A percentile compares a stretch with the other conserved stretches of the same genome.
Evolutionary conservation across 2,797 vertebrate genomes (phyloP).

Genomic region (Malurus leucopterus): DNA sequence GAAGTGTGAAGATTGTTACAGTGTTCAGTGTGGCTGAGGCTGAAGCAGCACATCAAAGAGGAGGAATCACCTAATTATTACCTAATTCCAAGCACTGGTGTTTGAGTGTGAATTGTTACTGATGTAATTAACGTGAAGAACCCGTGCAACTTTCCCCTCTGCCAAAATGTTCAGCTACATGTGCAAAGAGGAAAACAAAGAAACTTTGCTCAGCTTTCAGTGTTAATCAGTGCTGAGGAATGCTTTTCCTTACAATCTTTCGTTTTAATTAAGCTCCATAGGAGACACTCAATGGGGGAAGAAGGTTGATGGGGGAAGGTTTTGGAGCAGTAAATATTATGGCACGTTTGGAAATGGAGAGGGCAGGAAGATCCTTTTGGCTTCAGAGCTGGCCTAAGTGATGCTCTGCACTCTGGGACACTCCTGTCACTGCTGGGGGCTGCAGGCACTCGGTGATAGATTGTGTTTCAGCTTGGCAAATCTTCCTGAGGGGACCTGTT

Average conservation of each 20-base stretch:
- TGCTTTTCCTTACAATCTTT: not conserved
- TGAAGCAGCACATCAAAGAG: not conserved
- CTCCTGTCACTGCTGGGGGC: constrained; percentile 1
- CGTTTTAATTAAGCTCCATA: constrained; percentile 48
- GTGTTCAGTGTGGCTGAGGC: not conserved
- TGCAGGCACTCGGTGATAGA: not conserved
- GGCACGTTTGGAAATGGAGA: not conserved
- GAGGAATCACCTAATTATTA: not conserved
- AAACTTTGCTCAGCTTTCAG: not conserved
- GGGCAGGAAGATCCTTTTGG: not conserved
- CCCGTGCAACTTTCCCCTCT: not conserved
- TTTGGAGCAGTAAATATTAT: constrained; percentile 27
- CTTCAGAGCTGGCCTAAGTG: not conserved
- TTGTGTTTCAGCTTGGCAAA: not conserved
- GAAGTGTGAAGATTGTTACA: not conserved
- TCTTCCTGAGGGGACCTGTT: not conserved
- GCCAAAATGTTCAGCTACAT: not conserved
- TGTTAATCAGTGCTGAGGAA: not conserved
- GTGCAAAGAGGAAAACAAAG: not conserved
- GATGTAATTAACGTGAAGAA: not conserved
- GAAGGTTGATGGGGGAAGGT: not conserved
- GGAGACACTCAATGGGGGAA: not conserved
- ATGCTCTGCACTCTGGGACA: not conserved
- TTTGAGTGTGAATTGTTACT: not conserved
- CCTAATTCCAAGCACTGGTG: not conserved